Evolutionary conservation across 2,797 vertebrate species (phyloP).

Genomic region (Knipowitschia caucasica): DNA sequence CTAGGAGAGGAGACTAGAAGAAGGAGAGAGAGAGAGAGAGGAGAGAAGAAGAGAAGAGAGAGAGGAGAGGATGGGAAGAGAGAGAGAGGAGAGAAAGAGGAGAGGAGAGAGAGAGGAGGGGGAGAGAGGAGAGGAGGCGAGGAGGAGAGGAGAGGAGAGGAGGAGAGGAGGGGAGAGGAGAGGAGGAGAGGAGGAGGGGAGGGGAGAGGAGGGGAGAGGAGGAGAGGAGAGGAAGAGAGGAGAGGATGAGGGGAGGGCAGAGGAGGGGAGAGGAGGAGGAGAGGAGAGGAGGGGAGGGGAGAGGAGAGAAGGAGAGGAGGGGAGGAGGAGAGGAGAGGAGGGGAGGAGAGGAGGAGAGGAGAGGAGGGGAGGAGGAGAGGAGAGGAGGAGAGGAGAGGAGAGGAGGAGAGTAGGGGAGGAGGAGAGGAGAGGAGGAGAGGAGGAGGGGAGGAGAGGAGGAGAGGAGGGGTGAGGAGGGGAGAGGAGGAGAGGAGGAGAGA

Average conservation of each 20-base stretch:
- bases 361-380: too few species aligned
- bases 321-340: too few species aligned
- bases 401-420: too few species aligned
- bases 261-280: not conserved
- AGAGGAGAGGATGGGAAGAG: too few species aligned
- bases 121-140: constrained; percentile 24
- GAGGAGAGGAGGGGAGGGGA: not conserved
- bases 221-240: not conserved
- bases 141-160: constrained; percentile 1
- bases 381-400: too few species aligned
- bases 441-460: too few species aligned
- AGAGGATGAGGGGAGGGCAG: not conserved
- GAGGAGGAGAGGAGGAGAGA: too few species aligned
- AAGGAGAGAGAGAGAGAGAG: not conserved
- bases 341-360: too few species aligned
- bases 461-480: too few species aligned
- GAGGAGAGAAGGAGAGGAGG: not conserved
- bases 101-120: not conserved
- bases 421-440: too few species aligned
- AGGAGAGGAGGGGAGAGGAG: not conserved
- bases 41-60: too few species aligned
- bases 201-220: not conserved
- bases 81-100: too few species aligned
- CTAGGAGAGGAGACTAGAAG: not conserved
- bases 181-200: not conserved